phyloP scores from a whole-genome alignment of 1,140 invertebrate genomes.

The Gonioctena quinquepunctata region DNA sequence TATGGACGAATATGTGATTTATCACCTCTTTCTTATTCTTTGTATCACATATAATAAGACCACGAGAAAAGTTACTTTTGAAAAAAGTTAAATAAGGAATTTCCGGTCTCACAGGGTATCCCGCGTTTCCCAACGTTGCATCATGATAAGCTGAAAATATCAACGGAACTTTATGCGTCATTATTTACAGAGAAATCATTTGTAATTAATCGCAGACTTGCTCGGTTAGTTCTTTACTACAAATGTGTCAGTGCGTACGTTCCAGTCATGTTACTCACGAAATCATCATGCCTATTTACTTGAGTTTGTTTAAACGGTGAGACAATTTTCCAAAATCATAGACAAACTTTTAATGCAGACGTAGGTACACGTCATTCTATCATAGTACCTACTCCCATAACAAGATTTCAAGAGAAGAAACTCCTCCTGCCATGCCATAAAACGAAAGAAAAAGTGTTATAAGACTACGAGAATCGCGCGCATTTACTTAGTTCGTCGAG shows the following conservation, averaged over 20 bases:
- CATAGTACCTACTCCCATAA: no score
- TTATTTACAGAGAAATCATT: neutral
- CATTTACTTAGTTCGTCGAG: conserved; percentile 21
- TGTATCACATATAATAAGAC: no score
- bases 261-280: neutral
- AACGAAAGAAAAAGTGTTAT: conserved; percentile 14
- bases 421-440: neutral
- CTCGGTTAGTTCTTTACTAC: neutral
- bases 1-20: no score
- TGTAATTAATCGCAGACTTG: neutral
- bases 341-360: neutral
- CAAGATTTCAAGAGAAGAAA: neutral
- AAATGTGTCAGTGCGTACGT: neutral
- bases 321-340: neutral
- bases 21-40: no score
- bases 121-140: neutral
- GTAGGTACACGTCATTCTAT: neutral
- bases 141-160: neutral
- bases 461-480: conserved; percentile 5
- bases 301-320: neutral
- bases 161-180: neutral
- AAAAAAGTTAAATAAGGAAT: no score
- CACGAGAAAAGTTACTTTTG: no score
- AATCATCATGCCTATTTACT: neutral
- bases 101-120: no score